phyloP scores from a whole-genome alignment of 2,888 invertebrate genomes.

The Drosophila niveifrons region DNA sequence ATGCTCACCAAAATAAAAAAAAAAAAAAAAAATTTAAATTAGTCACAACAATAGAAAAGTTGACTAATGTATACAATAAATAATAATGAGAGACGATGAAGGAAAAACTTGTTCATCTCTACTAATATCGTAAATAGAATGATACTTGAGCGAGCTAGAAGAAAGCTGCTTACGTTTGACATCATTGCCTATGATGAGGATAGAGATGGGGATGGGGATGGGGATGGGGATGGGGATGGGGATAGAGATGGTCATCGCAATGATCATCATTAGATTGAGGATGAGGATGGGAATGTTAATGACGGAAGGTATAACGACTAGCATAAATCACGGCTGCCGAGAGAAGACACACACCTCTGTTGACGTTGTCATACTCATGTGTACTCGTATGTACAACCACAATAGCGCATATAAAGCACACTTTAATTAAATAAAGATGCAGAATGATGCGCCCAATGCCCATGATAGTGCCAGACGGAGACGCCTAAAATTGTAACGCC shows the following conservation, averaged over 20 bases:
- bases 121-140: conserved; percentile 32
- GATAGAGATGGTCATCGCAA: conserved; percentile 8
- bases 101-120: conserved; percentile 25
- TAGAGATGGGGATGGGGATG: conserved; percentile 15
- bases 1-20: conserved; percentile 49
- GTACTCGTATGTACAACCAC: conserved; percentile 16
- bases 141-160: conserved; percentile 12
- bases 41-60: conserved; percentile 67
- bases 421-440: conserved; percentile 75
- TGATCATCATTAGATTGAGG: conserved; percentile 20
- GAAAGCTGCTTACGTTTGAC: conserved; percentile 57
- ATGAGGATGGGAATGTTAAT: conserved; percentile 19
- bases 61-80: conserved; percentile 73
- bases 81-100: conserved; percentile 41
- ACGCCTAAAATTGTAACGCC: conserved; percentile 72
- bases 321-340: conserved; percentile 55
- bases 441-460: conserved; percentile 30
- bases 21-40: conserved; percentile 61
- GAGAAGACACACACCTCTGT: conserved; percentile 10
- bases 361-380: neutral
- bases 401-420: conserved; percentile 61
- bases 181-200: conserved; percentile 29
- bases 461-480: conserved; percentile 44
- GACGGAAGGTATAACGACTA: conserved; percentile 47
- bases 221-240: conserved; percentile 14